Base-by-base conservation (phyloP, 1,140 invertebrate species). In the Leptoteleia sp. region DNA sequence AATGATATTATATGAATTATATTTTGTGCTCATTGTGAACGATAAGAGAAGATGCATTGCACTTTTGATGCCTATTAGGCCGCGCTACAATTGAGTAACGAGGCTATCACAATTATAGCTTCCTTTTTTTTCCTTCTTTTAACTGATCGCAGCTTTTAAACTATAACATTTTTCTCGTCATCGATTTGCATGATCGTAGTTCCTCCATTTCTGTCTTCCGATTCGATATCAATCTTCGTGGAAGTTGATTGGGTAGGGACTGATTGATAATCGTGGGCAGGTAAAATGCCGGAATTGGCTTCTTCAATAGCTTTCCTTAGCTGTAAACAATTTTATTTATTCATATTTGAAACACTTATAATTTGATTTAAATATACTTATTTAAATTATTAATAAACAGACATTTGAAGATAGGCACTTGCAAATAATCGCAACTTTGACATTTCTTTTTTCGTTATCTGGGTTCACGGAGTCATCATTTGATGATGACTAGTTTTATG, bases 251-350 rank as follows among this genome's bases (percentile, higher is more conserved):
- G 82, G 3, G 88, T 88, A 0, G 67, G 76, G 7, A 73, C 79
- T 12, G 82, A 43, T 5, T 64, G 43, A 19, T 88, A 81, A 3
- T 79, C 50, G n/a, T 91, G 89, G 1, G 90, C 65, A 57, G 90
- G 84, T 62, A 93, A 86, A n/a, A 89, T 92, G 16, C 95, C 95
- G 12, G 93, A 92, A 85, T 97, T 96, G 5, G 95, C 94, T 78
- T 96, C 94, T 83, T 97, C 95, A 61, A 97, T 97, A 0, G 95
- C 95, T 88, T 94, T 95, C 45, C 96, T 91, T 5, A 97, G 85
- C 94, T 96, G 86, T 52, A 68, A 27, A 27, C 11, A 27, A 22
- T 43, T 43, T 15, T 40, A 6, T 15, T 2, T 15, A 16, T 40
- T 40, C 43, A 54, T 29, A 45, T 33, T 19, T 15, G 5, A 38